These are phyloP conservation scores for Homarus gammarus DNA, from an alignment of 2,888 invertebrate genomes.

Conservation along the genomic window DNA sequence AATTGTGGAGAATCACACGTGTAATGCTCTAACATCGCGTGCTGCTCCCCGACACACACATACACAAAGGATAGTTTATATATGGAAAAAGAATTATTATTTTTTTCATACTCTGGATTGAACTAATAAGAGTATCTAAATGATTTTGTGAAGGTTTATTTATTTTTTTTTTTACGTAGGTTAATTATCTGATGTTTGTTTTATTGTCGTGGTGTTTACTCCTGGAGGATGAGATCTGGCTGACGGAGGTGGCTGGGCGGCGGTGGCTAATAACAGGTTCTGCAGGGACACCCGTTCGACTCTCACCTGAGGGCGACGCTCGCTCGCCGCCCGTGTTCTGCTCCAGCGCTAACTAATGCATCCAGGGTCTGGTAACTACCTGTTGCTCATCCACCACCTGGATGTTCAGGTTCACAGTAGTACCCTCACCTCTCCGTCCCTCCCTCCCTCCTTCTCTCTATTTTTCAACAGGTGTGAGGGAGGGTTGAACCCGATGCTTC, in stretches of 20 bases:
- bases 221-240: neutral
- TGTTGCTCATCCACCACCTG: neutral
- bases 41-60: no score
- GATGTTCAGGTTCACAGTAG: no score
- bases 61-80: neutral
- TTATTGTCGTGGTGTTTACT: no score
- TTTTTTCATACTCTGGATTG: no score
- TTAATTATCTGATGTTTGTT: neutral
- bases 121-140: no score
- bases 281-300: constrained; percentile 29
- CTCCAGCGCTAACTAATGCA: constrained; percentile 13
- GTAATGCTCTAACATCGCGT: constrained; percentile 49
- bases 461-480: no score
- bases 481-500: no score
- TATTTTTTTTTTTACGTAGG: no score
- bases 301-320: constrained; percentile 20
- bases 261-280: constrained; percentile 31
- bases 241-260: neutral
- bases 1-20: constrained; percentile 40
- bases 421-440: no score
- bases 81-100: neutral
- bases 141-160: no score
- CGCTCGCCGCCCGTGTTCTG: constrained; percentile 14
- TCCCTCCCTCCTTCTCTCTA: no score
- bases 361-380: neutral